Base-by-base conservation (phyloP, 2,888 invertebrate genomes). In the Bombyx huttoni region DNA sequence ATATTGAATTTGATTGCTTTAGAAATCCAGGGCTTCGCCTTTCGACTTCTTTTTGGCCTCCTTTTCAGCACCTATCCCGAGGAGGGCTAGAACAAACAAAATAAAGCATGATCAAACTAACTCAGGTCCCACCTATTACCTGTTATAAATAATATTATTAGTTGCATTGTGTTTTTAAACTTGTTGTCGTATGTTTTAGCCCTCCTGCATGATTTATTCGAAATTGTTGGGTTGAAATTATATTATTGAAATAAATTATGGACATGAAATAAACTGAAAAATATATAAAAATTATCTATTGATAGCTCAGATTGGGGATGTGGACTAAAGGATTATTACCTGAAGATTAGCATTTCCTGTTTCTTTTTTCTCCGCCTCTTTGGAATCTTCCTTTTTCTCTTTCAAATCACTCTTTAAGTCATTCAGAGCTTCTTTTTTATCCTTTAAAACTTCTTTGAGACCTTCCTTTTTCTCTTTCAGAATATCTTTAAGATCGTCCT, bases 51-150 rank as follows among this genome's bases (percentile, higher is more conserved):
- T 40, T 40, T 40, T 8, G 12, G 40, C 8, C 2, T 24, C 24
- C 24, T 24, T 51, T 46, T 34, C 13, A 49, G n/a, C n/a, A 49
- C 13, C 24, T 34, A 12, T 10, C 40, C 12, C 40, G 12, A 40
- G 40, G 40, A 40, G 40, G 40, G 34, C 13, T 13, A 7, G 24
- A 34, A 53, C 53, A 46, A 24, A 55, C 55, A 51, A 24, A 40
- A 40, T 40, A 10, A 40, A 40, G 12, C 40, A 40, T 40, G 12
- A 40, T 10, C 12, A 40, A 40, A 40, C 40, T 40, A 10, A 40
- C 9, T 40, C 24, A 24, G 24, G 24, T 24, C 24, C 8, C 40
- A 40, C 40, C 9, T 40, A 40, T 10, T 40, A 40, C n/a, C n/a
- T n/a, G n/a, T 24, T 24, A 24, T 24, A 40, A 40, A 40, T 40